Evolutionary conservation across 2,888 invertebrate genomes (phyloP), one percentile per base, ranked within the genome.

Genomic region (Rugalucina vietnamica): DNA sequence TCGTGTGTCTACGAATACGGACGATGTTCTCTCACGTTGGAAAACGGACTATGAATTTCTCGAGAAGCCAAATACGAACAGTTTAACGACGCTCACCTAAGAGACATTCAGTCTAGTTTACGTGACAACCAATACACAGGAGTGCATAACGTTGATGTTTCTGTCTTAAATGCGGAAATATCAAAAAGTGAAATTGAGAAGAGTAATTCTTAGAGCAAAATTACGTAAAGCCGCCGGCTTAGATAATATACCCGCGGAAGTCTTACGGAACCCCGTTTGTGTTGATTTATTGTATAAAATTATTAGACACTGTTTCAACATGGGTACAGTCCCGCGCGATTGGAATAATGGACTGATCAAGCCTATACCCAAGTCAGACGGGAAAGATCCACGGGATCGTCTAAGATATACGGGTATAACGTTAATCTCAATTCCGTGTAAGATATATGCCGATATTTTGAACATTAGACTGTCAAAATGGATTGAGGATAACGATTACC

Each of bases 151-250:
- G n/a, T 27, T 3, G 81, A 76, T 32, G n/a, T 24, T 14, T 32
- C 71, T 3, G 12, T 2, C 10, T 72, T 81, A 65, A 76, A 81
- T 71, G 27, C 27, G 12, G 60, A 43, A 5, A 69, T 75, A 0
- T 50, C n/a, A n/a, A 65, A 73, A 18, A 10, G 18, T 32, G 75
- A 80, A 75, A 57, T 75, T 34, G 34, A 37, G 5, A 50, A 80
- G 29, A 49, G 74, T 37, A 50, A n/a, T 69, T 4, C 29, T 49
- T 1, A 34, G 79, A 34, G 27, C 65, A 24, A 75, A 80, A n/a
- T 29, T 70, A 36, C 27, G 32, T 5, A 80, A 80, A 80, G 65
- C 80, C 14, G 24, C 80, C n/a, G 79, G 79, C 24, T 50, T 79
- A 21, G 74, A 79, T 37, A 34, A 39, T 49, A 79, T 79, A 32